Percentiles rank a stretch among this genome's conserved stretches.
Conservation (phyloP, 2,888 invertebrate genomes). For the Mimas tiliae region DNA sequence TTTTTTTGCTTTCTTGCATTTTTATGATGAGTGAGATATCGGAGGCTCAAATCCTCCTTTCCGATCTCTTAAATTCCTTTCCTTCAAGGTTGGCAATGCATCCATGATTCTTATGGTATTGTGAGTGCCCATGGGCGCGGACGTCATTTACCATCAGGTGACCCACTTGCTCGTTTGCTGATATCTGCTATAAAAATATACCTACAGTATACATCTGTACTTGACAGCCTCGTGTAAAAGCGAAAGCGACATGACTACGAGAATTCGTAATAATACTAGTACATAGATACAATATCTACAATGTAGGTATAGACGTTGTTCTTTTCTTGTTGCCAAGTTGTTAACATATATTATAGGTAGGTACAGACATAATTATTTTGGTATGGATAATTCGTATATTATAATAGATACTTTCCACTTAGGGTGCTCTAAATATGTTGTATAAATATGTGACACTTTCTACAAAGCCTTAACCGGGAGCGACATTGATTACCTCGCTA, state of each 20-base stretch:
- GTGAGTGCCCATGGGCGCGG: no score
- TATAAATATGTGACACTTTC: conserved; percentile 81
- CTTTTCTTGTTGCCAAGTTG: neutral
- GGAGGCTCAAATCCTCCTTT: no score
- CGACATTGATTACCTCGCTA: conserved; percentile 71
- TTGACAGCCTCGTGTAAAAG: neutral
- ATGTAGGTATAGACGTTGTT: neutral
- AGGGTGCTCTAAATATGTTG: conserved; percentile 55
- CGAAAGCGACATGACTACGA: neutral
- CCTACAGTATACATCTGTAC: neutral
- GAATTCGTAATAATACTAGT: neutral
- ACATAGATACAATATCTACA: no score
- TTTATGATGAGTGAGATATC: no score
- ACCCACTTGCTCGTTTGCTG: no score
- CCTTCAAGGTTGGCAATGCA: no score
- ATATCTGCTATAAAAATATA: no score
- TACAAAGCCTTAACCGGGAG: conserved; percentile 51
- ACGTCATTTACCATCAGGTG: no score
- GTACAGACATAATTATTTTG: neutral
- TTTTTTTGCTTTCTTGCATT: neutral
- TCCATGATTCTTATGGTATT: no score
- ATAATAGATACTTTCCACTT: conserved; percentile 42
- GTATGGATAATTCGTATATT: conserved; percentile 23
- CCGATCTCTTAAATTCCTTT: no score
- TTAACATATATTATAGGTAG: neutral